Base-by-base conservation (phyloP, 2,888 invertebrate genomes). In the Hirtodrosophila histrioides region DNA sequence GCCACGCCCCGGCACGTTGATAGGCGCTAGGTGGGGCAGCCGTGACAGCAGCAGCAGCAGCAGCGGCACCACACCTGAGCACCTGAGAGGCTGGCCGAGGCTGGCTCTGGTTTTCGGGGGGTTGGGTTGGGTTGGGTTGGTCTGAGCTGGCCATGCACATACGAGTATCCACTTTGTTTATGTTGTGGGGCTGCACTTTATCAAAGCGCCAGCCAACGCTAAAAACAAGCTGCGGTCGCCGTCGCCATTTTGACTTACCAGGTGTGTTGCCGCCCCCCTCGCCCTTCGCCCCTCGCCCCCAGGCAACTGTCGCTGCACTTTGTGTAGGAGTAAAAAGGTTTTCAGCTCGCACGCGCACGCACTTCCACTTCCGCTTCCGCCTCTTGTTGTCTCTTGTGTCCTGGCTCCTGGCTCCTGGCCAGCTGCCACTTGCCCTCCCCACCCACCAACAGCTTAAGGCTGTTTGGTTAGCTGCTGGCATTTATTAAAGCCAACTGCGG, bases 151-250 rank as follows among this genome's bases (percentile, higher is more conserved):
- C 40, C 45, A 8, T 36, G 55, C 65, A 51, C 66, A 64, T 62
- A 61, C 69, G 50, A 68, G 63, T 61, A 69, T 72, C 69, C 71
- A 70, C 87, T 76, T 87, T 83, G 83, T 87, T 83, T 83, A 87
- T 87, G 87, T 74, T 78, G 85, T 76, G 71, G 75, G 71, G 81
- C 81, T 83, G 87, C 83, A 84, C 83, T 86, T 87, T 83, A 83
- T 84, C 83, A 83, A 87, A 83, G 78, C 71, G 68, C 53, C 71
- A 41, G 64, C 76, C 54, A 58, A 63, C 53, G 76, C 75, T 76
- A 73, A 84, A 82, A 86, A 78, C 76, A 78, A 76, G 71, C 85
- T 78, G 86, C 66, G 82, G 86, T 81, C 75, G 69, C 69, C 68
- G 55, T 45, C 67, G 82, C 74, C 78, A 86, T 72, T 84, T 78